These are phyloP conservation scores for Centropus unirufus DNA, from an alignment of 2,113 vertebrate genomes.

Conservation along the genomic window DNA sequence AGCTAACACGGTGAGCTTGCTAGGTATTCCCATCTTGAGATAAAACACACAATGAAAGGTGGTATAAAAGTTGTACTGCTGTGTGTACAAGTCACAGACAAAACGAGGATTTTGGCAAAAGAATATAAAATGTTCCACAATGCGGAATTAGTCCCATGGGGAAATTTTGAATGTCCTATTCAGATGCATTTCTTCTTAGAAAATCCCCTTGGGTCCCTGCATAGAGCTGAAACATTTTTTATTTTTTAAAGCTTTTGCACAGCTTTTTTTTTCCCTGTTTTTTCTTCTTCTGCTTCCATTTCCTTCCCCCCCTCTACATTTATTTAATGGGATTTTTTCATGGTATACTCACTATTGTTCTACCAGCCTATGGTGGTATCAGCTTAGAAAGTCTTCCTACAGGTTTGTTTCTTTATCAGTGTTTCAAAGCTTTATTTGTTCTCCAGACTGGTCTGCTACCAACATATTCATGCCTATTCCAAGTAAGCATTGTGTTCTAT, in stretches of 20 bases:
- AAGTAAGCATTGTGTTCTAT: not conserved
- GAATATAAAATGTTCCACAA: not conserved
- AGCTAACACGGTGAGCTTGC: not conserved
- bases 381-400: not conserved
- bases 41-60: not conserved
- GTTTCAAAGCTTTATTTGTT: not conserved
- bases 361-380: not conserved
- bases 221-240: not conserved
- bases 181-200: not conserved
- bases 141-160: constrained; percentile 21
- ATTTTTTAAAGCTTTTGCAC: not conserved
- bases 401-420: not conserved
- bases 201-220: constrained; percentile 1
- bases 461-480: not conserved
- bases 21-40: not conserved
- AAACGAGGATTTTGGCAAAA: constrained; percentile 15
- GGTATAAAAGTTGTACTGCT: not conserved
- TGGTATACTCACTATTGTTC: not conserved
- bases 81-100: not conserved
- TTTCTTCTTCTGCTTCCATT: too few relatives aligned
- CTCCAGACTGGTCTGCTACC: not conserved
- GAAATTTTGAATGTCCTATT: constrained; percentile 2
- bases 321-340: not conserved
- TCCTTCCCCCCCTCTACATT: not conserved
- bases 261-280: not conserved